phyloP scores from a whole-genome alignment of 2,797 vertebrate genomes.

The Mormyrops attenuatus region DNA sequence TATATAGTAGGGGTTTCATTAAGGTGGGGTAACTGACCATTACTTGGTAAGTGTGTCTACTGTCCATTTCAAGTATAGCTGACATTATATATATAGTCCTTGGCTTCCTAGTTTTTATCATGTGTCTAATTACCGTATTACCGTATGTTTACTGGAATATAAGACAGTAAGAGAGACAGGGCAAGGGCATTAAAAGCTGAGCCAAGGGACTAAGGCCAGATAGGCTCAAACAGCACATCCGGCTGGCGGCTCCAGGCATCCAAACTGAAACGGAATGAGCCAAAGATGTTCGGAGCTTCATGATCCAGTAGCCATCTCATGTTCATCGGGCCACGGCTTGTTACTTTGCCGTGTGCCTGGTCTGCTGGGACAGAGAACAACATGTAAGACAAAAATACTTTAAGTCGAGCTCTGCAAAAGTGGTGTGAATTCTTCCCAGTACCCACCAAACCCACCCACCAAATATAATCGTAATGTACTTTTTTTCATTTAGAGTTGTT shows the following conservation, averaged over 20 bases:
- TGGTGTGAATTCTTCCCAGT: background rate
- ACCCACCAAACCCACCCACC: background rate
- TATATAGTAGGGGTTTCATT: background rate
- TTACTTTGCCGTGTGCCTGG: background rate
- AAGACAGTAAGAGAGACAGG: background rate
- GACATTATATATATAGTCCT: background rate
- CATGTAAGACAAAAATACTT: background rate
- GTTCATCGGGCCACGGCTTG: background rate
- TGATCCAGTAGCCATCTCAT: background rate
- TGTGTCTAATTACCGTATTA: background rate
- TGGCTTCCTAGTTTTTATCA: constrained; percentile 1
- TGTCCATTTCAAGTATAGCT: background rate
- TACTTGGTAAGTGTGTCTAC: background rate
- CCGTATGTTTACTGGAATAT: constrained; percentile 6
- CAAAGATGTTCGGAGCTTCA: background rate
- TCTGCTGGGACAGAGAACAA: background rate
- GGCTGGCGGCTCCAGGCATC: background rate
- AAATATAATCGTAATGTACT: background rate
- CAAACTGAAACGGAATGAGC: background rate
- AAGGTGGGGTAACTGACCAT: background rate
- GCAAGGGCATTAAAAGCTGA: background rate
- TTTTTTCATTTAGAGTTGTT: background rate
- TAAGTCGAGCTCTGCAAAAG: background rate
- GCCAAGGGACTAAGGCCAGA: background rate
- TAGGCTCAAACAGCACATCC: background rate